Conservation (phyloP, 2,888 invertebrate genomes). For the Lamellibrachia satsuma region DNA sequence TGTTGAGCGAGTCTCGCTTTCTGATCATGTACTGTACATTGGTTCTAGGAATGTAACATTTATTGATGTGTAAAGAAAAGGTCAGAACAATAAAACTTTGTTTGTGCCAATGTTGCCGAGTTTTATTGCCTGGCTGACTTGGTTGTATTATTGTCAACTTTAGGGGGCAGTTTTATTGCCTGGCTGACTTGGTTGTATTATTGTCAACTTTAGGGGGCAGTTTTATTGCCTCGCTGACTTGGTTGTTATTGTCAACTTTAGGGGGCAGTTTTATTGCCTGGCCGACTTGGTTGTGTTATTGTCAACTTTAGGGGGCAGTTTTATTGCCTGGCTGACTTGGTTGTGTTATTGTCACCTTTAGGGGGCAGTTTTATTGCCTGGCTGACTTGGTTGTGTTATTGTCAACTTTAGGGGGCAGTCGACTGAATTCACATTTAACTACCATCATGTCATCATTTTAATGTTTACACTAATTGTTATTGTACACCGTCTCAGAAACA, state of each 20-base stretch:
- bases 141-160: not conserved
- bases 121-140: not conserved
- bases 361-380: too few species aligned
- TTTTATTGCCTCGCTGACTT: not conserved
- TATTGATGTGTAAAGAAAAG: conserved; percentile 14
- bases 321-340: too few species aligned
- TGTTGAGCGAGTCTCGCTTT: not conserved
- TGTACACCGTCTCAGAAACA: too few species aligned
- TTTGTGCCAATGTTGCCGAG: not conserved
- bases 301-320: not conserved
- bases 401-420: too few species aligned
- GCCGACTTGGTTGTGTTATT: not conserved
- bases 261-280: not conserved
- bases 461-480: too few species aligned
- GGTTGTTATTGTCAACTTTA: not conserved
- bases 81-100: not conserved
- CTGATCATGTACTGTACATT: not conserved
- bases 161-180: not conserved
- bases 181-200: not conserved
- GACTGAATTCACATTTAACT: too few species aligned
- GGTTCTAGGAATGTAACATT: conserved; percentile 3
- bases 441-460: too few species aligned
- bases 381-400: too few species aligned
- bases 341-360: too few species aligned
- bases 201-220: not conserved